These are phyloP conservation scores for Trinorchestia longiramus DNA, from an alignment of 1,140 invertebrate genomes.

Conservation along the genomic window DNA sequence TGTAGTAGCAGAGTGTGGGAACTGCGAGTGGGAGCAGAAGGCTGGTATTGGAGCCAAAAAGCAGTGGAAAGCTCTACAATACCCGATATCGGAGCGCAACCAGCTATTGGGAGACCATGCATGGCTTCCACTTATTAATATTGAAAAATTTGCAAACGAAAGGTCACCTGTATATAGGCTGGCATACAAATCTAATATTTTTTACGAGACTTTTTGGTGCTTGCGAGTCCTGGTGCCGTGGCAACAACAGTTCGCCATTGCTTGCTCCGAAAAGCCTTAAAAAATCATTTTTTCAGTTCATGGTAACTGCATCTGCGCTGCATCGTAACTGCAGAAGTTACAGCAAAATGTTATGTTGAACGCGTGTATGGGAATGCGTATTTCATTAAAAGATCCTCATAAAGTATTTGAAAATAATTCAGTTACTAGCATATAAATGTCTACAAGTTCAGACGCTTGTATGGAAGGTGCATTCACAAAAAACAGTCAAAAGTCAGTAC, in stretches of 20 bases:
- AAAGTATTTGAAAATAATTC: background rate
- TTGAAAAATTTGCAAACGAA: conserved; percentile 19
- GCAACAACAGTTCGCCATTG: background rate
- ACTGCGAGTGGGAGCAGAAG: background rate
- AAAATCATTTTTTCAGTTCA: background rate
- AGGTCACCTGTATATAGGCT: background rate
- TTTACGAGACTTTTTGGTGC: background rate
- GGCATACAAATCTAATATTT: background rate
- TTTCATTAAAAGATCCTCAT: background rate
- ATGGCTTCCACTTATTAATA: conserved; percentile 32
- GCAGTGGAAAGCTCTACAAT: background rate
- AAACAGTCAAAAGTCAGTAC: background rate
- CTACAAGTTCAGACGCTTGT: background rate
- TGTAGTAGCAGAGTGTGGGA: background rate
- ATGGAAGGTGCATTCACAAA: background rate
- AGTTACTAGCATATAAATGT: background rate
- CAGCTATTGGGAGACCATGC: conserved; percentile 16
- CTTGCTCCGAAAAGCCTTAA: background rate
- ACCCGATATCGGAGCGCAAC: conserved; percentile 12
- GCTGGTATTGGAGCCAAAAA: background rate
- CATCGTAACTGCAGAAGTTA: background rate
- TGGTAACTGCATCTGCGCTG: background rate
- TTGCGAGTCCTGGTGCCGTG: background rate
- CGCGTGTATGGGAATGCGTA: too few species aligned
- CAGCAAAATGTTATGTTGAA: background rate